Conservation (phyloP, 1,140 invertebrate genomes). For the Mizuhopecten yessoensis region DNA sequence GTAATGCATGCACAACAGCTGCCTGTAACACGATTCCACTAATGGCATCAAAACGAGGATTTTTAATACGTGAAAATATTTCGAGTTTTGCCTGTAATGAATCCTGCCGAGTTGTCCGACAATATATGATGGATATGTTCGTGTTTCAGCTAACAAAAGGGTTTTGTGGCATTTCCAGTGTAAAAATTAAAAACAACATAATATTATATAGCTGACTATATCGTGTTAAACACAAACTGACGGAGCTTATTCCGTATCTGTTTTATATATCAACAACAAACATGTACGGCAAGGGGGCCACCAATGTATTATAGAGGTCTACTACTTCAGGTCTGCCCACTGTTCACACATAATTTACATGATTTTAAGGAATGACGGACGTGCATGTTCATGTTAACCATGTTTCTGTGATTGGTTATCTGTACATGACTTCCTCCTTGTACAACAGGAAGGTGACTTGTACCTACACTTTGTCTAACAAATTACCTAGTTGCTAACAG, state of each 20-base stretch:
- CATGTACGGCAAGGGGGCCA: too few relatives aligned
- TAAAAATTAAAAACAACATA: too few relatives aligned
- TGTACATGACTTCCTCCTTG: neutral
- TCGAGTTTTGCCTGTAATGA: neutral
- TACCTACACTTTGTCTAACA: neutral
- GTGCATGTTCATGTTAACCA: neutral
- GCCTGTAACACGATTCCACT: neutral
- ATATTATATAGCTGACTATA: too few relatives aligned
- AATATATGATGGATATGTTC: constrained; percentile 20
- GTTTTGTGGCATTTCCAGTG: neutral
- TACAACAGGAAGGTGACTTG: neutral
- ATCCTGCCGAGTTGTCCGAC: constrained; percentile 20
- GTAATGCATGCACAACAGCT: neutral
- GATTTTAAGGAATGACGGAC: neutral
- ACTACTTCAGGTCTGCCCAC: too few relatives aligned
- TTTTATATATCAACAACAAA: too few relatives aligned
- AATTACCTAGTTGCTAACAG: neutral
- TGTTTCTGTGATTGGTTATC: neutral
- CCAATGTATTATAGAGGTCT: too few relatives aligned
- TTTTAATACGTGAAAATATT: constrained; percentile 20
- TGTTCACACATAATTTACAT: too few relatives aligned
- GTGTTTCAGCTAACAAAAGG: neutral
- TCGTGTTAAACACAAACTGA: too few relatives aligned
- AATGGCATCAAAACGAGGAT: neutral
- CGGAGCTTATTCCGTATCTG: too few relatives aligned